Base-by-base conservation (phyloP, 2,888 invertebrate genomes). In the Autographa gamma region DNA sequence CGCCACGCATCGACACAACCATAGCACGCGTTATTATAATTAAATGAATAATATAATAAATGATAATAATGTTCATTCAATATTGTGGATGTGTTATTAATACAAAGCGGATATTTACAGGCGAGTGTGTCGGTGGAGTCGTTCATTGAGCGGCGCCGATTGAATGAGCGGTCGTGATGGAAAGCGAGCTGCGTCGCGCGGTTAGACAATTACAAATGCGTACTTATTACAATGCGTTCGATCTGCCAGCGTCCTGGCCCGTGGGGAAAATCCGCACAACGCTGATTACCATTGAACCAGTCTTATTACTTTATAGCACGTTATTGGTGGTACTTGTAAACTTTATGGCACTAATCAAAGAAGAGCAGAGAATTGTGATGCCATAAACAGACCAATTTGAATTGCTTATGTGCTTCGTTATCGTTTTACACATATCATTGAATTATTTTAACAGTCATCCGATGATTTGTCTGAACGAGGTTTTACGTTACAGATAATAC, bases 21-120 rank as follows among this genome's bases (percentile, higher is more conserved):
- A 18, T 14, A 25, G 19, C 54, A 56, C 25, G 54, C 54, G 54
- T 56, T 32, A n/a, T 14, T 63, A 31, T 14, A 48, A 67, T 66
- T 78, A 64, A 14, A 72, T 77, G 73, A 81, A 77, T 80, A 52
- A 18, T 19, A 56, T 63, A 66, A 76, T 71, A 61, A 80, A 62
- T 56, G 54, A 56, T 13, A 60, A 71, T 58, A 34, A 34, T 67
- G 41, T 69, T 60, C 63, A 77, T 81, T 81, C 56, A 65, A 77
- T 77, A 65, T 38, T 25, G 62, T 76, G 66, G 60, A 61, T 61
- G 67, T 79, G 67, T 60, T 76, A 61, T 65, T 61, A 66, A 69
- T 67, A 77, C 56, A 63, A 64, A 65, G 65, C 59, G 67, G 60
- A 66, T 43, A 67, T 69, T 61, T 41, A 60, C 69, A 69, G 69